Conservation (phyloP, 2,113 vertebrate genomes). For the Tinamus guttatus region DNA sequence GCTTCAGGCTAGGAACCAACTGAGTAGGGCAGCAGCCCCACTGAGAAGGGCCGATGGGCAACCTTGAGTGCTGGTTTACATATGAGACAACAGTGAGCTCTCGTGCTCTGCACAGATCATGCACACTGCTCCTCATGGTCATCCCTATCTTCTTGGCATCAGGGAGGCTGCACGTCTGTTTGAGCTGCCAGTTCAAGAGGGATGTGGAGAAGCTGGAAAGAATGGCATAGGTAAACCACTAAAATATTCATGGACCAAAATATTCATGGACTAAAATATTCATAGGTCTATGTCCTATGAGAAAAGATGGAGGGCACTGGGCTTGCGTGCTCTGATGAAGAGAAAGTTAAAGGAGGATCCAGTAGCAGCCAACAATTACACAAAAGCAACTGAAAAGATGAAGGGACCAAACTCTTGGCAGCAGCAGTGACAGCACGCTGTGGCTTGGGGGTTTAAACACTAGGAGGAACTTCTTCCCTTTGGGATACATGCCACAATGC, state of each 20-base stretch:
- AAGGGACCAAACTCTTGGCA: not conserved
- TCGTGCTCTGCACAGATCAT: not conserved
- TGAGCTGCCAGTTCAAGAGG: not conserved
- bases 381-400: not conserved
- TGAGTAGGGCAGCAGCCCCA: not conserved
- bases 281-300: not conserved
- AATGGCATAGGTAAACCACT: not conserved
- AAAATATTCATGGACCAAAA: not conserved
- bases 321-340: not conserved
- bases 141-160: not conserved
- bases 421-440: not conserved
- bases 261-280: too few relatives aligned
- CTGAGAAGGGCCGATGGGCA: not conserved
- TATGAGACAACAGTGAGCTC: not conserved
- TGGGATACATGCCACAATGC: not conserved
- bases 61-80: not conserved
- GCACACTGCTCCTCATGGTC: fast-evolving
- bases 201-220: not conserved
- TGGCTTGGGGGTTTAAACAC: not conserved
- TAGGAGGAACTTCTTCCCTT: not conserved
- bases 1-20: not conserved
- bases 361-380: not conserved
- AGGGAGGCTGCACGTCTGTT: not conserved
- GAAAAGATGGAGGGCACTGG: not conserved
- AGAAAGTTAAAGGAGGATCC: not conserved